phyloP scores from a whole-genome alignment of 2,113 vertebrate genomes.

The Vombatus ursinus region DNA sequence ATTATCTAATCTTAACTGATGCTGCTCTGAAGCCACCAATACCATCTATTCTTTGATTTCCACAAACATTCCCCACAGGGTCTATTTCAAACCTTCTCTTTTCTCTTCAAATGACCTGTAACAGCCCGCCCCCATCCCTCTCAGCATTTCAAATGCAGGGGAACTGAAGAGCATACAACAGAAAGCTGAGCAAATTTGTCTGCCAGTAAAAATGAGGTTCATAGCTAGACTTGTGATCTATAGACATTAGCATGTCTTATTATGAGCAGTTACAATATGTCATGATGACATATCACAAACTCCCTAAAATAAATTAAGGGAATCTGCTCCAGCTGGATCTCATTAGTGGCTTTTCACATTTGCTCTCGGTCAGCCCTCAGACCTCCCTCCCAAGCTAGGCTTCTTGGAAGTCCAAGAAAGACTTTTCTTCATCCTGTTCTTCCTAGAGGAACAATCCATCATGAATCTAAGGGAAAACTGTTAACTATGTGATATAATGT shows the following conservation, averaged over 20 bases:
- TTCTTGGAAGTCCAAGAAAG: slow-evolving; percentile 24
- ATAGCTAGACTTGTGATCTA: background rate
- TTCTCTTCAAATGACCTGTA: background rate
- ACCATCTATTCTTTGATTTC: background rate
- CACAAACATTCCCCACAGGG: background rate
- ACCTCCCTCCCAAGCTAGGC: slow-evolving; percentile 26
- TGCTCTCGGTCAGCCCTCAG: slow-evolving; percentile 25
- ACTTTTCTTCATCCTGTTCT: background rate
- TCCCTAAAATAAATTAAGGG: slow-evolving; percentile 47
- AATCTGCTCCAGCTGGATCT: slow-evolving; percentile 51
- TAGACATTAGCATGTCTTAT: background rate
- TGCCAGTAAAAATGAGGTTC: background rate
- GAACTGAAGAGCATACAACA: background rate
- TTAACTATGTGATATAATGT: background rate
- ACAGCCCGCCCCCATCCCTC: background rate
- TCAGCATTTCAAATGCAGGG: background rate
- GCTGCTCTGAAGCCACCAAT: background rate
- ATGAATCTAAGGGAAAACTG: background rate
- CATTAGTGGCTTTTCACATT: slow-evolving; percentile 47
- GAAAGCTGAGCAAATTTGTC: background rate
- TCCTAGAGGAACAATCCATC: background rate
- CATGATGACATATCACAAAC: slow-evolving; percentile 42
- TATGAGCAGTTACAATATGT: slow-evolving; percentile 20
- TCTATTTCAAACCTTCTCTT: background rate
- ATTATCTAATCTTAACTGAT: background rate